These are phyloP conservation scores for Tympanoctomys barrerae DNA, from an alignment of 2,797 vertebrate genomes.

Conservation along the genomic window DNA sequence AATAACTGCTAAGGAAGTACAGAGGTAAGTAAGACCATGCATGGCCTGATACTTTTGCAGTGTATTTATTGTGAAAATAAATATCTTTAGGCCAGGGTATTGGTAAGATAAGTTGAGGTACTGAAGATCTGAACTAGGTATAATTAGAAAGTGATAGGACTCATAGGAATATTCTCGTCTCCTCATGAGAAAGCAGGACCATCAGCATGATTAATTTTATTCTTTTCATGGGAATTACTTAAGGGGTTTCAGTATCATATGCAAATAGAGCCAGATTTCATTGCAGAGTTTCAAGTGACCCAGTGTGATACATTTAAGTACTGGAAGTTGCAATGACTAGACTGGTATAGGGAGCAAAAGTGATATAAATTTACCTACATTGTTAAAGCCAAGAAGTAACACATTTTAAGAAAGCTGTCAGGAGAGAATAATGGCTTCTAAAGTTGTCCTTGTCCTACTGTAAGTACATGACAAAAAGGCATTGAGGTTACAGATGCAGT, in stretches of 20 bases:
- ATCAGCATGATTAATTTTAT: neutral
- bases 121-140: neutral
- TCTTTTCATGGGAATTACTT: neutral
- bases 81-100: neutral
- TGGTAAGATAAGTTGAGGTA: neutral
- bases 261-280: neutral
- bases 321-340: neutral
- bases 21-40: neutral
- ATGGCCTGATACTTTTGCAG: neutral
- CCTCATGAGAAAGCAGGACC: neutral
- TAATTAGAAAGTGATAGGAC: neutral
- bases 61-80: slow-evolving; percentile 22
- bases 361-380: neutral
- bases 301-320: neutral
- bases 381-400: neutral
- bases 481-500: neutral
- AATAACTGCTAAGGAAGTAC: neutral
- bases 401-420: neutral
- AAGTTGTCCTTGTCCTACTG: neutral
- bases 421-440: neutral
- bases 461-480: neutral
- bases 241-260: neutral
- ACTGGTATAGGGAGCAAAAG: neutral
- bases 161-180: neutral
- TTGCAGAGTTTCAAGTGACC: neutral